A percentile compares a stretch with the other conserved stretches of the same genome.
phyloP scores from a whole-genome alignment of 2,113 vertebrate genomes.

The Clarias batrachus region DNA sequence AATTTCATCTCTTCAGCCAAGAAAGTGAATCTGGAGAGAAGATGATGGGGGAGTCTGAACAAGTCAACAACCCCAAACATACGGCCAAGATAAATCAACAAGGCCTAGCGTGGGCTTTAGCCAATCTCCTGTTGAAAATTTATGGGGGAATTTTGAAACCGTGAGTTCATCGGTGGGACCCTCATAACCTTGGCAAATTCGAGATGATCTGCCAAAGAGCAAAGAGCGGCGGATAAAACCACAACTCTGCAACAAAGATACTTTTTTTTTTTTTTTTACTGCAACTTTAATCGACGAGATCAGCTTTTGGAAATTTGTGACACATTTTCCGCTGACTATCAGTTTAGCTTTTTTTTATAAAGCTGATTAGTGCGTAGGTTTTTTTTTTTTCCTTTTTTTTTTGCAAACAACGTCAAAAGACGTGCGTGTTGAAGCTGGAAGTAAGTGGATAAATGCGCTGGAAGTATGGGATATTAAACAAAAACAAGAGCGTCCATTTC shows the following conservation, averaged over 20 bases:
- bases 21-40: neutral
- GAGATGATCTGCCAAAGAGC: neutral
- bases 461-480: neutral
- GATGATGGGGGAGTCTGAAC: neutral
- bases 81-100: neutral
- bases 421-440: neutral
- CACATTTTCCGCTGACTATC: neutral
- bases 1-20: neutral
- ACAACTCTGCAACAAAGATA: neutral
- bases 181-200: neutral
- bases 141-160: neutral
- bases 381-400: neutral
- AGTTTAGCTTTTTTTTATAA: neutral
- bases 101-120: neutral
- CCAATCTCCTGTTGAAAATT: slow-evolving; percentile 7
- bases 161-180: neutral
- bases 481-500: neutral
- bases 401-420: neutral
- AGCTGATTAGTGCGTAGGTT: neutral
- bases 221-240: neutral
- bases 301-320: neutral
- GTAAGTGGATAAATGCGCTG: neutral
- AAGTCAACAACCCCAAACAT: neutral
- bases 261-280: neutral
- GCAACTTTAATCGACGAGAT: neutral